Percentiles rank a stretch among this genome's conserved stretches.
These are phyloP conservation scores for Dinomys branickii DNA, from an alignment of 2,113 vertebrate species.

Conservation along the genomic window DNA sequence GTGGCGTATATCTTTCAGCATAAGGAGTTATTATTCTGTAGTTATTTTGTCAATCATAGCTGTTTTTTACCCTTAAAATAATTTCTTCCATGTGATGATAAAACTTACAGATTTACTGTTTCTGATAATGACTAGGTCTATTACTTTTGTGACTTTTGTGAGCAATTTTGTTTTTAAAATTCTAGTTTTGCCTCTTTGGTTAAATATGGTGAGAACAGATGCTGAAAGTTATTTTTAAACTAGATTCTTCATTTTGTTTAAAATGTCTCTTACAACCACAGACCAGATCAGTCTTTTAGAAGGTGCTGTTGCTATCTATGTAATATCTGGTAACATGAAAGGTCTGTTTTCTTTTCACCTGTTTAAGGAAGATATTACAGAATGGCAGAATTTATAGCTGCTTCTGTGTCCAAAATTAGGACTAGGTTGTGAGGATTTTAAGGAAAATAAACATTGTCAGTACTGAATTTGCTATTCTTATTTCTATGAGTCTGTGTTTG, in stretches of 20 bases:
- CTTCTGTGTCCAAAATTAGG: slow-evolving; percentile 44
- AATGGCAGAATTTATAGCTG: slow-evolving; percentile 20
- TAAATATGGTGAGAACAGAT: slow-evolving; percentile 40
- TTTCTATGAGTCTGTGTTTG: background rate
- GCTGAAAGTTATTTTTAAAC: slow-evolving; percentile 58
- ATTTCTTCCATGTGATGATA: slow-evolving; percentile 50
- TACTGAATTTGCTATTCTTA: slow-evolving; percentile 26
- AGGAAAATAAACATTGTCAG: slow-evolving; percentile 60
- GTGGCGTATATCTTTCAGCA: slow-evolving; percentile 51
- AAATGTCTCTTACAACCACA: slow-evolving; percentile 33
- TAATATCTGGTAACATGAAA: slow-evolving; percentile 53
- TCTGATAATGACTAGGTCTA: slow-evolving; percentile 53
- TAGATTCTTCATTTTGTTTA: slow-evolving; percentile 55
- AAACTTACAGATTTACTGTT: slow-evolving; percentile 44
- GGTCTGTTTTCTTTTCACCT: background rate
- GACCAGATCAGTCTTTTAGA: slow-evolving; percentile 53
- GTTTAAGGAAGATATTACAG: background rate
- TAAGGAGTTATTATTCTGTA: slow-evolving; percentile 52
- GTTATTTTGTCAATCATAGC: slow-evolving; percentile 38
- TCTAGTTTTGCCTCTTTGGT: slow-evolving; percentile 45
- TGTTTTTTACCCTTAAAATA: slow-evolving; percentile 31
- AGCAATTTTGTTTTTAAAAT: slow-evolving; percentile 46
- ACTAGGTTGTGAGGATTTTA: slow-evolving; percentile 55
- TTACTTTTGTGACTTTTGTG: slow-evolving; percentile 54
- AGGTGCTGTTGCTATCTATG: slow-evolving; percentile 59